Evolutionary conservation across 2,888 invertebrate species (phyloP).

Genomic region (Troides helena): DNA sequence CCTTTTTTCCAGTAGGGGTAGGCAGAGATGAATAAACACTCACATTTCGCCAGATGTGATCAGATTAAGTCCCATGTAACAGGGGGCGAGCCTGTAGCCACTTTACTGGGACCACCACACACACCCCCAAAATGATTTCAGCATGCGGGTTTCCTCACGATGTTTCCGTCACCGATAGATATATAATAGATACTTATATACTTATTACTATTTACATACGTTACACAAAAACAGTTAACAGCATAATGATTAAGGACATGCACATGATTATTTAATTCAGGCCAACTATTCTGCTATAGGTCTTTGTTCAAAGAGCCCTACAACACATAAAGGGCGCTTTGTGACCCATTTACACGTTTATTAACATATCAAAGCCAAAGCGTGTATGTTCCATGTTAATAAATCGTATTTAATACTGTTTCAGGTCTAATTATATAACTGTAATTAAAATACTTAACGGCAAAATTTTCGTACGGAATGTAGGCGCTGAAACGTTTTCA

Average conservation of each 20-base stretch:
- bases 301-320: conserved; percentile 18
- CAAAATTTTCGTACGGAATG: neutral
- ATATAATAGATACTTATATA: no score
- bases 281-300: conserved; percentile 11
- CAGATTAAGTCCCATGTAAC: no score
- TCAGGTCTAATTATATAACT: conserved; percentile 8
- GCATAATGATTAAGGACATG: conserved; percentile 1
- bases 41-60: no score
- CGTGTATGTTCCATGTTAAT: conserved; percentile 22
- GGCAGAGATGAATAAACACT: no score
- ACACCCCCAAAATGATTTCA: no score
- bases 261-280: conserved; percentile 16
- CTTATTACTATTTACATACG: neutral
- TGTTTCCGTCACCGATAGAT: no score
- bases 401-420: conserved; percentile 21
- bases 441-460: conserved; percentile 4
- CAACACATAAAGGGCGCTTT: conserved; percentile 14
- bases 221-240: neutral
- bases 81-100: no score
- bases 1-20: no score
- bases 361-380: conserved; percentile 24
- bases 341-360: conserved; percentile 23
- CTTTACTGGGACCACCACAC: no score
- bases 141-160: no score
- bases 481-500: neutral